Conservation (phyloP, 2,888 invertebrate genomes). For the Mesochorus sp. region DNA sequence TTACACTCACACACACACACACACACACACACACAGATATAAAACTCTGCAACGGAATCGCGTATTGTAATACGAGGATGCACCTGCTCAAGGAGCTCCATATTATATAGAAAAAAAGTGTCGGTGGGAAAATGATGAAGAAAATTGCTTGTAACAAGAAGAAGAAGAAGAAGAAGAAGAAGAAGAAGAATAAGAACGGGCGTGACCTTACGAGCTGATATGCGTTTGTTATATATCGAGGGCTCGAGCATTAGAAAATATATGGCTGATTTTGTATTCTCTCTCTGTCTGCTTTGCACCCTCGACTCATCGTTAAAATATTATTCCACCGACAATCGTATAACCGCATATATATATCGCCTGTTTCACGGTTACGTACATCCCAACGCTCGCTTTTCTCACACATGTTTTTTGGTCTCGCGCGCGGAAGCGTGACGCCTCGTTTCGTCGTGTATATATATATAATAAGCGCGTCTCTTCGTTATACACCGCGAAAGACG, state of each 20-base stretch:
- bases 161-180: background rate
- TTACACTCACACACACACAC: background rate
- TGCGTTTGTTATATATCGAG: background rate
- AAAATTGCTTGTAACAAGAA: slow-evolving; percentile 24
- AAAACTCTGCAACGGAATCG: background rate
- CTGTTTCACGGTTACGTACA: background rate
- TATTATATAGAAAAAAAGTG: slow-evolving; percentile 27
- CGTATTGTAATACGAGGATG: background rate
- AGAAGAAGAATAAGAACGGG: too few species aligned
- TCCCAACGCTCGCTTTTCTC: slow-evolving; percentile 28
- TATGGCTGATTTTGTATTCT: slow-evolving; percentile 38
- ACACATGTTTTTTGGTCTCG: too few species aligned
- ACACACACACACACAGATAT: background rate
- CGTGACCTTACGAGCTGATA: background rate
- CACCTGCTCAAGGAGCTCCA: slow-evolving; percentile 24
- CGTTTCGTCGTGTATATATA: too few species aligned
- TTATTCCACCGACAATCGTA: background rate
- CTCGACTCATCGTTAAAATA: background rate
- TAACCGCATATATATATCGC: background rate
- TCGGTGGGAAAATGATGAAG: slow-evolving; percentile 29
- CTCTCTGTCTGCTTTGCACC: background rate
- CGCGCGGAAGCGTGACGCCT: too few species aligned
- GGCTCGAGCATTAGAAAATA: slow-evolving; percentile 32
- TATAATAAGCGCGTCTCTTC: too few species aligned
- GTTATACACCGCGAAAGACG: too few species aligned